Base-by-base conservation (phyloP, 1,140 invertebrate species). In the Apis cerana region DNA sequence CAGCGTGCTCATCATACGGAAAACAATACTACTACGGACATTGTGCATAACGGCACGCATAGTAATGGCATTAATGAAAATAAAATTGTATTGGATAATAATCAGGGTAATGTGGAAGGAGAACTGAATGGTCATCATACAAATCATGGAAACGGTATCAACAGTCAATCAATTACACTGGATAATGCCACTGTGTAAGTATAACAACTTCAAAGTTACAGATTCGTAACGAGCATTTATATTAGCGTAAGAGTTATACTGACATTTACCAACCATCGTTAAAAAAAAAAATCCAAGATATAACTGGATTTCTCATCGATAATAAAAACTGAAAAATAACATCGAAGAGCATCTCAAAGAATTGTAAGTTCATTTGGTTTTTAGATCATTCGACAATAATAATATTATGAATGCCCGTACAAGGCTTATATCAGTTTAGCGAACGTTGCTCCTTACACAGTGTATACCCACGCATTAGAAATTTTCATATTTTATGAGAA, bases 111-210 rank as follows among this genome's bases (percentile, higher is more conserved):
- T 79, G 90, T 86, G 75, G 91, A 93, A 89, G 91, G 92, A 90
- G 91, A 90, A 75, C 86, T 94, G 70, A 94, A 94, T 56, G 93
- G 94, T 88, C 93, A 93, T 79, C 92, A 94, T 75, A 91, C 90
- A 85, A 94, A 93, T 91, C 91, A 93, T 80, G 91, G 91, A 71
- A 92, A 92, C 81, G 89, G 90, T 83, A 93, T 93, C 90, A 92
- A 92, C 90, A 93, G 82, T 87, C 92, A 94, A 90, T 92, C 92
- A 65, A 93, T 94, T 79, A 81, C 93, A 79, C 89, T 94, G 90
- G 93, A 94, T 86, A 94, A 94, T 93, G 92, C 92, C 82, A 92
- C 93, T 90, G 93, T 94, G 93, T 94, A 92, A 94, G 93, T 94
- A 94, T 91, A 80, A 54, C 23, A 86, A 88, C 80, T 84, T 78